Percentiles rank a stretch among this genome's conserved stretches.
Evolutionary conservation across 2,113 vertebrate genomes (phyloP).

Genomic region (cattle (Bos taurus)): DNA sequence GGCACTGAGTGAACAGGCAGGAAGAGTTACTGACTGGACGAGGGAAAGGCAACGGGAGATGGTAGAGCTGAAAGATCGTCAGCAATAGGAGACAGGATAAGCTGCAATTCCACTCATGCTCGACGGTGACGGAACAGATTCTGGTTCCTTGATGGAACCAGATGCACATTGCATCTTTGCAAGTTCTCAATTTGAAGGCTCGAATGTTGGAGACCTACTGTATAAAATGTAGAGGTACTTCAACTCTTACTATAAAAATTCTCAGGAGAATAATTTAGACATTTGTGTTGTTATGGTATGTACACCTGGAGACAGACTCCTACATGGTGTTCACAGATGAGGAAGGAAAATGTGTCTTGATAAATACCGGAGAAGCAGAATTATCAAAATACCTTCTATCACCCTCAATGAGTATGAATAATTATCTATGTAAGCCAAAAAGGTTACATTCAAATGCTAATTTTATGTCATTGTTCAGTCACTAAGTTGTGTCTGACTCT

Average conservation of each 20-base stretch:
- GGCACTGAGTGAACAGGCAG: neutral
- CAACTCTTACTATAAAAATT: neutral
- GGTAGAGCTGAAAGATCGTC: neutral
- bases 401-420: neutral
- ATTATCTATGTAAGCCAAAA: neutral
- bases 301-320: neutral
- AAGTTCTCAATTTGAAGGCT: neutral
- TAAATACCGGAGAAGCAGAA: neutral
- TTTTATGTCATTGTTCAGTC: neutral
- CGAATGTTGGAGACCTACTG: neutral
- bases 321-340: neutral
- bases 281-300: neutral
- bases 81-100: neutral
- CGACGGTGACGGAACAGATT: rapidly evolving
- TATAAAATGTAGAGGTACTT: neutral
- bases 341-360: neutral
- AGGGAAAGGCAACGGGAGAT: neutral
- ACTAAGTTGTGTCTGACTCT: neutral
- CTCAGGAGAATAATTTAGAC: neutral
- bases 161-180: neutral
- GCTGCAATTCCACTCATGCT: rapidly evolving
- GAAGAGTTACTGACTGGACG: neutral
- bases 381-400: neutral
- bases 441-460: neutral
- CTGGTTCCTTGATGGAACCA: neutral